Conservation (phyloP, 2,797 vertebrate genomes). For the Melanotaenia nigrans region DNA sequence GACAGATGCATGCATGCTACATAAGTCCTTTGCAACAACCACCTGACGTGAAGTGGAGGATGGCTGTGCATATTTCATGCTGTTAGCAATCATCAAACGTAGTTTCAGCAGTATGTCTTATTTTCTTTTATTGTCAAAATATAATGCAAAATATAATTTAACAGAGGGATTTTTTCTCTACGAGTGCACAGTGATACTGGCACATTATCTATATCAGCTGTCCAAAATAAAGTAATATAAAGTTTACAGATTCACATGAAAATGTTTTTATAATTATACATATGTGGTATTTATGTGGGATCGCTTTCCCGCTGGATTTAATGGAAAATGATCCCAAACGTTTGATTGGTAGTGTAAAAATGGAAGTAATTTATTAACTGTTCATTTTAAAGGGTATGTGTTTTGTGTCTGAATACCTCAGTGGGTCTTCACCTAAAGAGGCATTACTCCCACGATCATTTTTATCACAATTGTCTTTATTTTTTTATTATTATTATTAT, state of each 20-base stretch:
- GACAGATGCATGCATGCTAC: neutral
- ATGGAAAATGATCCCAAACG: too few relatives aligned
- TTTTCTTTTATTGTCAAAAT: too few relatives aligned
- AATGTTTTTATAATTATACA: neutral
- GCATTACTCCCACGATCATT: too few relatives aligned
- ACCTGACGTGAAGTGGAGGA: neutral
- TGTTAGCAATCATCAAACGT: too few relatives aligned
- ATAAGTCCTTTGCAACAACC: neutral
- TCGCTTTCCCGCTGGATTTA: too few relatives aligned
- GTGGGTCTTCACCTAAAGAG: neutral
- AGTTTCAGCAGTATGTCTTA: too few relatives aligned
- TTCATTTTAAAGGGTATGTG: neutral
- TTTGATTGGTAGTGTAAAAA: neutral
- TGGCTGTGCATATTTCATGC: neutral
- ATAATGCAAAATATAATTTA: too few relatives aligned
- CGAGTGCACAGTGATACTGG: neutral
- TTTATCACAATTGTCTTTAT: too few relatives aligned
- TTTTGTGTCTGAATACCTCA: neutral
- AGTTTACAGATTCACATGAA: neutral
- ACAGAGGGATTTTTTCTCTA: neutral
- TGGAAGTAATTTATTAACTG: neutral
- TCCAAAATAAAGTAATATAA: neutral
- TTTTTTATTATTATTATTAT: too few relatives aligned
- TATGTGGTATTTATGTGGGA: too few relatives aligned
- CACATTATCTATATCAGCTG: too few relatives aligned